These are phyloP conservation scores for Pangasius djambal DNA, from an alignment of 2,797 vertebrate genomes.

Conservation along the genomic window DNA sequence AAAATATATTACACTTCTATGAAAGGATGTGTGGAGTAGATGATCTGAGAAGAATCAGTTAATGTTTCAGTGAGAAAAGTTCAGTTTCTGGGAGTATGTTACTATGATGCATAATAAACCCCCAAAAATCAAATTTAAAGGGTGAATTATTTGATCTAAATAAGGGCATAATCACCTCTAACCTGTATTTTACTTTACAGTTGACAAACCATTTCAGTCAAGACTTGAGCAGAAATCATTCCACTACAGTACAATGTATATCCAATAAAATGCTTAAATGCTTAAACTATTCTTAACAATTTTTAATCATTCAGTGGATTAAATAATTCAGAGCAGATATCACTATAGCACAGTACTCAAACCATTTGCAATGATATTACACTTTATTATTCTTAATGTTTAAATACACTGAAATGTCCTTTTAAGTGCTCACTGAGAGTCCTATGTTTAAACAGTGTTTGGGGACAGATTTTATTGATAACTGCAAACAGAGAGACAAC, in stretches of 20 bases:
- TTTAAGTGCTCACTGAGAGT: constrained; percentile 35
- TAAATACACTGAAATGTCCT: neutral
- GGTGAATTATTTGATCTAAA: neutral
- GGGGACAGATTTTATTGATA: constrained; percentile 43
- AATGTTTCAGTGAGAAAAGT: neutral
- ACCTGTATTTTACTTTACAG: neutral
- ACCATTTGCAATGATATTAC: constrained; percentile 19
- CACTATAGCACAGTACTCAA: constrained; percentile 39
- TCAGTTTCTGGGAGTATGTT: neutral
- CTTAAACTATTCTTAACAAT: neutral
- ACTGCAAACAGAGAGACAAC: constrained; percentile 9
- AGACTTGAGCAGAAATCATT: neutral
- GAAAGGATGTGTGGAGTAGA: neutral
- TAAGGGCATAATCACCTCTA: neutral
- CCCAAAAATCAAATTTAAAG: neutral
- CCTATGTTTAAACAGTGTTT: constrained; percentile 40
- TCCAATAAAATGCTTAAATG: neutral
- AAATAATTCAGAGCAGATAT: constrained; percentile 37
- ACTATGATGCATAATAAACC: neutral
- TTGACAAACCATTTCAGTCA: neutral
- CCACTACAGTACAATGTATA: neutral
- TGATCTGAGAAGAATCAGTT: neutral
- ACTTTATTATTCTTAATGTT: constrained; percentile 6
- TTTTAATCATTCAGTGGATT: neutral
- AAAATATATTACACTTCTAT: neutral